A percentile compares a stretch with the other conserved stretches of the same genome.
Evolutionary conservation across 1,140 invertebrate genomes (phyloP).

Genomic region (Penaeus chinensis): DNA sequence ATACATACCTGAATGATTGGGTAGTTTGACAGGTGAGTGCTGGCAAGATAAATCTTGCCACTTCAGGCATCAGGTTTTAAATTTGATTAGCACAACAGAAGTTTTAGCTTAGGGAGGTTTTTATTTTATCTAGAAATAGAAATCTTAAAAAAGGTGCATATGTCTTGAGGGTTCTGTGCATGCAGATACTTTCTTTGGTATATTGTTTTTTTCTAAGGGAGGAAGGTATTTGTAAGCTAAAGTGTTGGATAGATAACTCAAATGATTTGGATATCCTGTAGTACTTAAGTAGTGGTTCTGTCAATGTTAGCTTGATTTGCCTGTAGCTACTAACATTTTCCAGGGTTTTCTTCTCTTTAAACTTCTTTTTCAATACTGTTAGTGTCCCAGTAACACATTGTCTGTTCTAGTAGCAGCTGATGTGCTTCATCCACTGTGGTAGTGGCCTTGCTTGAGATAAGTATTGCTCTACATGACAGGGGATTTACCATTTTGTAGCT

Average conservation of each 20-base stretch:
- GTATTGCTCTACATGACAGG: too few relatives aligned
- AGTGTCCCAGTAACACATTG: too few relatives aligned
- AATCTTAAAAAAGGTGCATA: too few relatives aligned
- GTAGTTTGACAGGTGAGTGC: background rate
- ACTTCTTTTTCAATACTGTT: constrained; percentile 26
- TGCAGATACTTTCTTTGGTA: background rate
- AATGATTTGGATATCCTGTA: background rate
- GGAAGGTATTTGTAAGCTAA: too few relatives aligned
- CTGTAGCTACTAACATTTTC: background rate
- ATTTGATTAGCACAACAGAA: too few relatives aligned
- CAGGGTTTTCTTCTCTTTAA: background rate
- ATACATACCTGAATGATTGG: background rate
- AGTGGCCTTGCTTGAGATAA: too few relatives aligned
- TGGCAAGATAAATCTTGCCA: background rate
- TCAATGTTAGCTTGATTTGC: constrained; percentile 36
- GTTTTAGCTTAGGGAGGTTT: too few relatives aligned
- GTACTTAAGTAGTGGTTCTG: background rate
- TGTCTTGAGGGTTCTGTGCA: too few relatives aligned
- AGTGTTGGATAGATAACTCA: background rate
- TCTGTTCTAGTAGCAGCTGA: too few relatives aligned
- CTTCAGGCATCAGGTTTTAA: background rate
- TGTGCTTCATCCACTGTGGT: too few relatives aligned
- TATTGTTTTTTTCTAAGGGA: constrained; percentile 27
- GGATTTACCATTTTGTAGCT: too few relatives aligned
- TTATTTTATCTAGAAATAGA: too few relatives aligned